Evolutionary conservation across 2,113 vertebrate species (phyloP).

Genomic region (Muntiacus reevesi): DNA sequence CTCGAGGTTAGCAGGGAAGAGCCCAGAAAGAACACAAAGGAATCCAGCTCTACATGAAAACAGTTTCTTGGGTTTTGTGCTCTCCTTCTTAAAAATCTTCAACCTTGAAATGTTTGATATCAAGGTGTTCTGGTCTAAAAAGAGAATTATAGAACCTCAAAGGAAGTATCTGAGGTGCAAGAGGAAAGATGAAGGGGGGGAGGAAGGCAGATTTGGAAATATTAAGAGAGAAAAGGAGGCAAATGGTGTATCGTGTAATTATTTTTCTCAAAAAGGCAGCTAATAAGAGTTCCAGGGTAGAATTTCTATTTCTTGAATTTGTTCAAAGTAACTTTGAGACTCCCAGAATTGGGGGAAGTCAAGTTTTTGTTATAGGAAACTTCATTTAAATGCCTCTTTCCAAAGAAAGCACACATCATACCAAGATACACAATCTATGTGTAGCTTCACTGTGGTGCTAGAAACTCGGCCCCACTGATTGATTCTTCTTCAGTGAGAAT

Average conservation of each 20-base stretch:
- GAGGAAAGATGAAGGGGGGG: background rate
- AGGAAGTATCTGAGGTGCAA: background rate
- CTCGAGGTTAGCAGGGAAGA: background rate
- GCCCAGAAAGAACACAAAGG: constrained; percentile 49
- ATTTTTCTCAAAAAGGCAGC: constrained; percentile 37
- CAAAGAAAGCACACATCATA: constrained; percentile 58
- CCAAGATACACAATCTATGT: constrained; percentile 58
- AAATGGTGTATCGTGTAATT: constrained; percentile 17
- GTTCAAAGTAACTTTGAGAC: constrained; percentile 22
- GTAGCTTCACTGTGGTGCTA: constrained; percentile 34
- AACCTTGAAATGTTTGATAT: background rate
- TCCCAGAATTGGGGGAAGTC: background rate
- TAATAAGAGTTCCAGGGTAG: constrained; percentile 10
- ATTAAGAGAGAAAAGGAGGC: background rate
- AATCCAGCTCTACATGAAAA: constrained; percentile 18
- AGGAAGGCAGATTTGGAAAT: background rate
- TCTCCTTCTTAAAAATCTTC: constrained; percentile 10
- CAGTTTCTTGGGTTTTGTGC: constrained; percentile 59
- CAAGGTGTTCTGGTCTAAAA: background rate
- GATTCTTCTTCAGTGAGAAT: background rate
- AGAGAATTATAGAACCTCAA: background rate
- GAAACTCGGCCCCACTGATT: background rate
- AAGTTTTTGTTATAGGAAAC: constrained; percentile 53
- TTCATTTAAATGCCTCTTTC: constrained; percentile 49
- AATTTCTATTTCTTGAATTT: constrained; percentile 54